Evolutionary conservation across 2,113 vertebrate species (phyloP).

Genomic region (Piliocolobus tephrosceles): DNA sequence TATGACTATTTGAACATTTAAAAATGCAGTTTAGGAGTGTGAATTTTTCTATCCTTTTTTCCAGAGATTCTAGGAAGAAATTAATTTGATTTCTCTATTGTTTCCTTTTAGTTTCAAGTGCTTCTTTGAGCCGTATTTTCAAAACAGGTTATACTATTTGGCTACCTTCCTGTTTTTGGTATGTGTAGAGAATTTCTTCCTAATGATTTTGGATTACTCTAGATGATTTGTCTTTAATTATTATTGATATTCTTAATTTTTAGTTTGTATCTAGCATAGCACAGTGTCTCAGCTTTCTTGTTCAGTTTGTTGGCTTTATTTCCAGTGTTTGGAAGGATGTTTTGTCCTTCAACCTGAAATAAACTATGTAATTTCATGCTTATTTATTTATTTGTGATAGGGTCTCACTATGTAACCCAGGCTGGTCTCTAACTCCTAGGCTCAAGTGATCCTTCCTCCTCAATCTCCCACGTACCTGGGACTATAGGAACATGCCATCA

Average conservation of each 20-base stretch:
- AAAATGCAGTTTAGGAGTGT: not conserved
- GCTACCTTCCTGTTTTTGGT: not conserved
- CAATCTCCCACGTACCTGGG: not conserved
- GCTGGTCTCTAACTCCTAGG: not conserved
- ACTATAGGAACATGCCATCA: not conserved
- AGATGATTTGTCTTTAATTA: constrained; percentile 36
- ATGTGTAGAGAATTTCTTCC: constrained; percentile 28
- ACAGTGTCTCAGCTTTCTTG: not conserved
- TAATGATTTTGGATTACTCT: constrained; percentile 21
- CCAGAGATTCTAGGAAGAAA: not conserved
- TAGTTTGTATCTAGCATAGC: not conserved
- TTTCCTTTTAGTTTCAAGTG: constrained; percentile 16
- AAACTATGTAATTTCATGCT: not conserved
- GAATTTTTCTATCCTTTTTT: not conserved
- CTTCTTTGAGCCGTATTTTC: not conserved
- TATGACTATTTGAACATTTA: not conserved
- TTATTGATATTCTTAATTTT: constrained; percentile 25
- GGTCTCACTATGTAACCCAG: not conserved
- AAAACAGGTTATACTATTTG: not conserved
- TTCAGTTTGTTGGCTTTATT: not conserved
- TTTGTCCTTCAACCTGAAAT: not conserved
- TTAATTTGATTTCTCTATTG: constrained; percentile 30
- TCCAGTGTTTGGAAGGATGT: constrained; percentile 26
- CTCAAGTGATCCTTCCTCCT: not conserved
- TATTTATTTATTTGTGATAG: not conserved